Conservation (phyloP, 1,140 invertebrate genomes). For the Dryas iulia region DNA sequence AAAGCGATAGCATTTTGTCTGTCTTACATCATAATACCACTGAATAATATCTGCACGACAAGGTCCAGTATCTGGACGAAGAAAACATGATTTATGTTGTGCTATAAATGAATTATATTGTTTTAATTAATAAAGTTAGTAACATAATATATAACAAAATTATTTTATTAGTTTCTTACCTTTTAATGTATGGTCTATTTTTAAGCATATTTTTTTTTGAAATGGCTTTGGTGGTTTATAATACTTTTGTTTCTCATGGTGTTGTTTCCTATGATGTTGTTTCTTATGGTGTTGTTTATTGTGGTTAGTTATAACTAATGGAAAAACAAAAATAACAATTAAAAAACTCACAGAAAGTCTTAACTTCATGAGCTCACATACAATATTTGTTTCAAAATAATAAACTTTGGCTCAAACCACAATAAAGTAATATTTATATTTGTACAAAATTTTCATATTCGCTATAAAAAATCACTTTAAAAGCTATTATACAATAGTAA, state of each 20-base stretch:
- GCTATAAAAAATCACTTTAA: not conserved
- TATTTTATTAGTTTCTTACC: constrained; percentile 7
- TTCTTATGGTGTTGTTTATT: constrained; percentile 16
- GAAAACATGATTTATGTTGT: constrained; percentile 83
- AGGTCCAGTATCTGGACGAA: constrained; percentile 85
- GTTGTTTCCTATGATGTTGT: constrained; percentile 3
- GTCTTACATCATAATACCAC: constrained; percentile 93
- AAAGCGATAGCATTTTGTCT: constrained; percentile 92
- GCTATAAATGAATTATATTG: constrained; percentile 41
- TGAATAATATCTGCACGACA: constrained; percentile 92
- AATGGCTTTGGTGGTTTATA: constrained; percentile 15
- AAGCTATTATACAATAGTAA: not conserved
- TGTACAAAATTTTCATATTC: not conserved
- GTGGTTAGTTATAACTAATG: not conserved
- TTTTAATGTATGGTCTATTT: constrained; percentile 30
- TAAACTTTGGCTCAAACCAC: not conserved
- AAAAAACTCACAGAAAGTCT: not conserved
- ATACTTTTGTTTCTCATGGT: constrained; percentile 18
- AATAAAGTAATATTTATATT: not conserved
- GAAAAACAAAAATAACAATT: not conserved
- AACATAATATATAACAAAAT: not conserved
- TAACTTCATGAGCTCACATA: not conserved
- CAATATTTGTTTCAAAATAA: not conserved
- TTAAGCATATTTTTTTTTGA: constrained; percentile 26
- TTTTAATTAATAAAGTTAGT: not conserved